These are phyloP conservation scores for Perithous albicinctus DNA, from an alignment of 2,888 invertebrate genomes.

Conservation along the genomic window DNA sequence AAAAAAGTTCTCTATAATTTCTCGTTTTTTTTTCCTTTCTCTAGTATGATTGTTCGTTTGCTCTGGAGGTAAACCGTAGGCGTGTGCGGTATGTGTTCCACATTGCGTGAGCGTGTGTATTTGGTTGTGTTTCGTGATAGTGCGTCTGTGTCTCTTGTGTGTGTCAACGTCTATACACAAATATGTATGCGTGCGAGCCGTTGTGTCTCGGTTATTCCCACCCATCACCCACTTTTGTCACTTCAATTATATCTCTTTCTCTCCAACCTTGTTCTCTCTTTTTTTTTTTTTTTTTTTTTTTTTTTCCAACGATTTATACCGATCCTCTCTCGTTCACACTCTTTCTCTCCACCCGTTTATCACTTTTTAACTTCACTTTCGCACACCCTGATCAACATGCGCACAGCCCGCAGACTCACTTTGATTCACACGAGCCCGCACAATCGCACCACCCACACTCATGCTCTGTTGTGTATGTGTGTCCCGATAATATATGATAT, in stretches of 20 bases:
- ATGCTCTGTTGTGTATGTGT: constrained; percentile 66
- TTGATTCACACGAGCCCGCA: constrained; percentile 48
- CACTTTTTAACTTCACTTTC: constrained; percentile 62
- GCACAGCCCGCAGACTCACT: constrained; percentile 53
- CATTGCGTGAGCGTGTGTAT: constrained; percentile 69
- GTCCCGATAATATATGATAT: constrained; percentile 47
- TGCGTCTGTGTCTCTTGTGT: constrained; percentile 53
- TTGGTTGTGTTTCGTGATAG: constrained; percentile 64
- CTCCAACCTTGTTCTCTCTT: constrained; percentile 27
- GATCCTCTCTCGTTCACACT: constrained; percentile 42
- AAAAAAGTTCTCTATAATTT: constrained; percentile 22
- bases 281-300: constrained; percentile 14
- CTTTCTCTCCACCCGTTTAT: constrained; percentile 46
- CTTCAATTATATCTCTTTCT: constrained; percentile 58
- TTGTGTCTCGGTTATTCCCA: constrained; percentile 62
- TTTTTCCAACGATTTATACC: constrained; percentile 41
- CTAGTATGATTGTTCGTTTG: constrained; percentile 51
- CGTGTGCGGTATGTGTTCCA: constrained; percentile 71
- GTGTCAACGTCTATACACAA: constrained; percentile 42
- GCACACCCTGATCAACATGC: constrained; percentile 60
- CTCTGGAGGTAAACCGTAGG: constrained; percentile 64
- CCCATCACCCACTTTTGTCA: constrained; percentile 55
- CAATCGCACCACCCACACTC: constrained; percentile 55
- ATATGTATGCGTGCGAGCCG: constrained; percentile 62
- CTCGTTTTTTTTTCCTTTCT: constrained; percentile 11